Evolutionary conservation across 2,797 vertebrate genomes (phyloP).

Genomic region (Rhinichthys osculus): DNA sequence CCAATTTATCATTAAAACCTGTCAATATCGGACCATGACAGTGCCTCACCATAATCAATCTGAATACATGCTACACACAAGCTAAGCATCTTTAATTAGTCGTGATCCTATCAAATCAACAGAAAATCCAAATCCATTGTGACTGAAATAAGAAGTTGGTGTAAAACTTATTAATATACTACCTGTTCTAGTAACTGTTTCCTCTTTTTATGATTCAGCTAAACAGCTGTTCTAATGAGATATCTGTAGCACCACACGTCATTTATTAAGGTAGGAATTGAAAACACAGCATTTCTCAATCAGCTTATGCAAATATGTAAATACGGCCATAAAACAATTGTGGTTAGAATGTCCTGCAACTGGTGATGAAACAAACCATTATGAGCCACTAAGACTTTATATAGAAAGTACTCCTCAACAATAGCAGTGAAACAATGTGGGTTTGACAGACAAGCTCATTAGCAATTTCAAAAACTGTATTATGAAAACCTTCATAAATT

Average conservation of each 20-base stretch:
- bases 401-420: slow-evolving; percentile 6
- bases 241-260: slow-evolving; percentile 5
- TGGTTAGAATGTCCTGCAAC: slow-evolving; percentile 25
- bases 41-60: not conserved
- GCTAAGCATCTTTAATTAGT: not conserved
- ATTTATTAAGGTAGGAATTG: not conserved
- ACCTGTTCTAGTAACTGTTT: slow-evolving; percentile 6
- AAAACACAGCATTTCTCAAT: slow-evolving; percentile 31
- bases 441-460: slow-evolving; percentile 40
- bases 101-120: slow-evolving; percentile 3
- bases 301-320: slow-evolving; percentile 49
- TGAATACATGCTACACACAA: not conserved
- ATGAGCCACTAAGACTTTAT: slow-evolving; percentile 8
- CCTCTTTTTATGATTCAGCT: slow-evolving; percentile 4
- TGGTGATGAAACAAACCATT: slow-evolving; percentile 41
- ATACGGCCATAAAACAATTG: slow-evolving; percentile 20
- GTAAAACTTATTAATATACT: not conserved
- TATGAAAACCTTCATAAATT: slow-evolving; percentile 16
- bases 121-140: slow-evolving; percentile 22
- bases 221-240: slow-evolving; percentile 45
- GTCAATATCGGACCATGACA: not conserved
- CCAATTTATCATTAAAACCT: not conserved
- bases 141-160: not conserved
- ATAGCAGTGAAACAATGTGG: slow-evolving; percentile 32
- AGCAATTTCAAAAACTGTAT: not conserved